Percentiles rank a stretch among this genome's conserved stretches.
These are phyloP conservation scores for Anagrus nilaparvatae DNA, from an alignment of 1,140 invertebrate genomes.

Conservation along the genomic window DNA sequence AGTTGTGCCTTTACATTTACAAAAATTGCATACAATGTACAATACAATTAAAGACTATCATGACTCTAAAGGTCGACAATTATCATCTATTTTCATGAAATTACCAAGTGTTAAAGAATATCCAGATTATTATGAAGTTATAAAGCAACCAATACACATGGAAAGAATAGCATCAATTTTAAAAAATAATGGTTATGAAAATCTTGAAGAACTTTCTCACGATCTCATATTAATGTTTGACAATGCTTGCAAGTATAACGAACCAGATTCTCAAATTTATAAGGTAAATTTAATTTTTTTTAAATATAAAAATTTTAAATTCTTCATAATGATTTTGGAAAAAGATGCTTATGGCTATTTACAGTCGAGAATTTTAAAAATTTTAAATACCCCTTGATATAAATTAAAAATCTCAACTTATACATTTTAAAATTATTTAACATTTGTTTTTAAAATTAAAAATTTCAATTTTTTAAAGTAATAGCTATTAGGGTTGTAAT, in stretches of 20 bases:
- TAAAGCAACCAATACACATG: constrained; percentile 95
- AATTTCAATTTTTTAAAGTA: too few species aligned
- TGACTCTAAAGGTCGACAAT: constrained; percentile 75
- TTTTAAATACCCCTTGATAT: background rate
- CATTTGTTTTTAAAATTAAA: too few species aligned
- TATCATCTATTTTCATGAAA: constrained; percentile 89
- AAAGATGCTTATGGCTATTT: too few species aligned
- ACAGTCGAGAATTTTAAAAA: background rate
- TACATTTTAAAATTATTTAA: too few species aligned
- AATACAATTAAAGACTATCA: constrained; percentile 82
- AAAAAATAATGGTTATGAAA: constrained; percentile 68
- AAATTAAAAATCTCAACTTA: too few species aligned
- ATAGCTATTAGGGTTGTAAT: too few species aligned
- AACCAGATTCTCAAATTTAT: constrained; percentile 97
- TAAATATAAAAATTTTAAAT: constrained; percentile 1
- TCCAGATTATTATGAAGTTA: constrained; percentile 96
- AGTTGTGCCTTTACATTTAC: constrained; percentile 49
- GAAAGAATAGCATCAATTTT: constrained; percentile 87
- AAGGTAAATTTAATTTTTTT: constrained; percentile 51
- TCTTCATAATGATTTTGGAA: too few species aligned
- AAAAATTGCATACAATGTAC: constrained; percentile 79
- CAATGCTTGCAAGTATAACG: constrained; percentile 99
- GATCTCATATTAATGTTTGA: constrained; percentile 98
- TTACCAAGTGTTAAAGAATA: constrained; percentile 90
- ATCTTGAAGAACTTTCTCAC: constrained; percentile 78